Evolutionary conservation across 2,888 invertebrate genomes (phyloP).

Genomic region (Cryptophagus acutangulus): DNA sequence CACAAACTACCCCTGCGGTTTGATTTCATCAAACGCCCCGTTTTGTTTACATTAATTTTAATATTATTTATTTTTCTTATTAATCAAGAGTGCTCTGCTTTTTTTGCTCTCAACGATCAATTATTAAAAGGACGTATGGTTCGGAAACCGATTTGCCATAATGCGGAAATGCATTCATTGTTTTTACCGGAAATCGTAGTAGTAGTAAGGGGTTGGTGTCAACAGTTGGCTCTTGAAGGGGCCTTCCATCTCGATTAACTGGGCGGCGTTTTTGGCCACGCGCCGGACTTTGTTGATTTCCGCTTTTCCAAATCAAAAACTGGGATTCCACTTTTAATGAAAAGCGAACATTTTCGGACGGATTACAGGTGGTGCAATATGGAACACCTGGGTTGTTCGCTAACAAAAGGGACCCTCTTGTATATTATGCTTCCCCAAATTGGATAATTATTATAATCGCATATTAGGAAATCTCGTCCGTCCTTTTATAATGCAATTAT

Average conservation of each 20-base stretch:
- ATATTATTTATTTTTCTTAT: conserved; percentile 42
- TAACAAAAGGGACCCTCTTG: too few relatives aligned
- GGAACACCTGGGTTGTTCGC: too few relatives aligned
- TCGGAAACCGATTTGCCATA: conserved; percentile 36
- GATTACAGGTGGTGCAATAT: too few relatives aligned
- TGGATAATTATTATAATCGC: too few relatives aligned
- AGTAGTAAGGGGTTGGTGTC: conserved; percentile 33
- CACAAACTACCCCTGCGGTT: conserved; percentile 42
- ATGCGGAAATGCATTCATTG: conserved; percentile 30
- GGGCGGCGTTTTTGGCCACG: conserved; percentile 21
- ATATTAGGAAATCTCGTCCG: too few relatives aligned
- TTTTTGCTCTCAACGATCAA: too few relatives aligned
- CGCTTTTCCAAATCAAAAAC: too few relatives aligned
- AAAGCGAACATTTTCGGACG: too few relatives aligned
- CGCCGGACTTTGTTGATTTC: conserved; percentile 27
- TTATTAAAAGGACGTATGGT: not conserved
- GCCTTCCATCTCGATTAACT: conserved; percentile 24
- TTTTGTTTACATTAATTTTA: conserved; percentile 45
- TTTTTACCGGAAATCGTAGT: not conserved
- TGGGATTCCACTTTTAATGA: too few relatives aligned
- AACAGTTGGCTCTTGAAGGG: conserved; percentile 40
- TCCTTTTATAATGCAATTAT: too few relatives aligned
- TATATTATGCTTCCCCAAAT: too few relatives aligned
- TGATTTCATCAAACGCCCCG: conserved; percentile 39
- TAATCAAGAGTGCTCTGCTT: conserved; percentile 30